Percentiles rank a stretch among this genome's conserved stretches.
Conservation (phyloP, 1,140 invertebrate species). For the Heliconius melpomene region DNA sequence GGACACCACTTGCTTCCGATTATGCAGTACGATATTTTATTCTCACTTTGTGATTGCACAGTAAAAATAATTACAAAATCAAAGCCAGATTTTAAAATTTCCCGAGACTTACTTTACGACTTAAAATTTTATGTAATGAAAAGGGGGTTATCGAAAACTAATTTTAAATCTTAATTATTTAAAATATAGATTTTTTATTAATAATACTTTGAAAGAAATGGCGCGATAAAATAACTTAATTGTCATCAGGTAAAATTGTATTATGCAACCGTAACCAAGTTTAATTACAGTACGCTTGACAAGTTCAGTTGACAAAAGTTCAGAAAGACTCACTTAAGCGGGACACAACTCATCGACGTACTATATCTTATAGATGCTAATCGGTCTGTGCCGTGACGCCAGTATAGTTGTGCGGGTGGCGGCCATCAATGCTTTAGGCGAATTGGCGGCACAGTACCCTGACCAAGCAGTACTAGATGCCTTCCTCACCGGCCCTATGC, state of each 20-base stretch:
- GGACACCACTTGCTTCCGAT: conserved; percentile 37
- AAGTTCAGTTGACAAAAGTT: no score
- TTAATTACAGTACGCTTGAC: no score
- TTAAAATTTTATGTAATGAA: not conserved
- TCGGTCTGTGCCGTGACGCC: conserved; percentile 69
- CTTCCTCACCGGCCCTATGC: conserved; percentile 70
- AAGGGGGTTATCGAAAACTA: not conserved
- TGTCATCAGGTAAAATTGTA: no score
- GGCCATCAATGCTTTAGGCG: conserved; percentile 62
- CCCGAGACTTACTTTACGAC: no score
- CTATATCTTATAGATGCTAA: conserved; percentile 55
- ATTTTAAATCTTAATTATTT: no score
- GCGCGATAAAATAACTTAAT: no score
- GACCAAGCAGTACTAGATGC: conserved; percentile 55
- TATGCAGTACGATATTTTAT: conserved; percentile 46
- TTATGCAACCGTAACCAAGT: no score
- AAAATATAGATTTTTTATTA: no score
- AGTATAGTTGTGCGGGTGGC: conserved; percentile 68
- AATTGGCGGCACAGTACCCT: conserved; percentile 49
- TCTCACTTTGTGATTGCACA: no score
- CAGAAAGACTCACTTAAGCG: no score
- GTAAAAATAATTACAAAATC: not conserved
- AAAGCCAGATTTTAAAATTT: not conserved
- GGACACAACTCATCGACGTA: not conserved
- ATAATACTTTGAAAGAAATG: no score